Conservation (phyloP, 1,140 invertebrate genomes). For the Mya arenaria region DNA sequence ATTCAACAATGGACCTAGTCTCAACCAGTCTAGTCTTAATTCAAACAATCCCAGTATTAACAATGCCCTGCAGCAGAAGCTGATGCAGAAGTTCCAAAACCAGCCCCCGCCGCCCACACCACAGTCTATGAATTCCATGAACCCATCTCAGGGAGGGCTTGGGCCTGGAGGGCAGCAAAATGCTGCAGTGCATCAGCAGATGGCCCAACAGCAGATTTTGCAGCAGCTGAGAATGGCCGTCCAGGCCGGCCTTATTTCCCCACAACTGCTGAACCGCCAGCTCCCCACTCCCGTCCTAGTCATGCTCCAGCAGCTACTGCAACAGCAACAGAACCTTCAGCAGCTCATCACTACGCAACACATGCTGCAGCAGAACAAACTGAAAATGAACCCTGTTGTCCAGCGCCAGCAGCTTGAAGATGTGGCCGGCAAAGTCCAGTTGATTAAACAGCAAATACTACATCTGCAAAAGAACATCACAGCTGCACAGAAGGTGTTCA, state of each 20-base stretch:
- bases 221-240: constrained; percentile 80
- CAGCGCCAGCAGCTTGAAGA: constrained; percentile 76
- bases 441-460: constrained; percentile 93
- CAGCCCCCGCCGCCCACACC: constrained; percentile 73
- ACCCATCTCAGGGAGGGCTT: constrained; percentile 61
- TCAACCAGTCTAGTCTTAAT: constrained; percentile 72
- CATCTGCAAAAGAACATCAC: constrained; percentile 86
- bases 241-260: constrained; percentile 78
- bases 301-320: constrained; percentile 87
- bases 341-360: constrained; percentile 75
- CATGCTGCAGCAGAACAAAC: constrained; percentile 74
- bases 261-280: constrained; percentile 95
- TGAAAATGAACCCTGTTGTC: constrained; percentile 62
- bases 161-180: constrained; percentile 89
- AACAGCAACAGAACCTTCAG: constrained; percentile 76
- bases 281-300: constrained; percentile 91
- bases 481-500: constrained; percentile 72
- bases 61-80: constrained; percentile 80
- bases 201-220: constrained; percentile 78
- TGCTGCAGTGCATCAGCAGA: constrained; percentile 90
- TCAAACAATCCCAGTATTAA: constrained; percentile 76
- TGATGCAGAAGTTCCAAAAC: constrained; percentile 82
- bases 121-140: constrained; percentile 59
- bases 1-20: constrained; percentile 74
- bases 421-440: constrained; percentile 68